Evolutionary conservation across 2,113 vertebrate genomes (phyloP).

Genomic region (Daboia siamensis): DNA sequence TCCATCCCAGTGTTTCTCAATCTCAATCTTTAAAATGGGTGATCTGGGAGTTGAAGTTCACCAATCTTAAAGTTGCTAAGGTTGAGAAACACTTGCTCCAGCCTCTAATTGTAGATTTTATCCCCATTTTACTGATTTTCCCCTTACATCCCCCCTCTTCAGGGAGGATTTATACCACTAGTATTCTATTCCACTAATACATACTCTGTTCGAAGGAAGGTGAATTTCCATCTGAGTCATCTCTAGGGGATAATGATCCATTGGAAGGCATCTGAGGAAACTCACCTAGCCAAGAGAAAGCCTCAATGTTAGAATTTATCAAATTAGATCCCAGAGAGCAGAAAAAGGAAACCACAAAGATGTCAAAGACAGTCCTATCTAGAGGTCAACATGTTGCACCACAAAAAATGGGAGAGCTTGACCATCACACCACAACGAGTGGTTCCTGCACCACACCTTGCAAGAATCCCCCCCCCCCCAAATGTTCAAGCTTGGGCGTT

Average conservation of each 20-base stretch:
- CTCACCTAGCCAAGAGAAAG: conserved; percentile 70
- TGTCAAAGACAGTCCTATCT: neutral
- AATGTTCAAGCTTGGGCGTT: neutral
- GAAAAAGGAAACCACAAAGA: too few relatives aligned
- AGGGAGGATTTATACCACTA: neutral
- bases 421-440: neutral
- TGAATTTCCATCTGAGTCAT: conserved; percentile 72
- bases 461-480: neutral
- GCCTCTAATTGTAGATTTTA: neutral
- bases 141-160: rapidly evolving
- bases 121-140: neutral
- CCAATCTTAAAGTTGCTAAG: neutral
- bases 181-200: neutral
- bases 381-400: neutral
- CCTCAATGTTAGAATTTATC: too few relatives aligned
- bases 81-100: neutral
- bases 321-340: neutral
- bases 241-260: conserved; percentile 79
- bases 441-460: neutral
- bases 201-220: conserved; percentile 80
- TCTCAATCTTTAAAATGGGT: neutral
- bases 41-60: neutral
- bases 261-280: conserved; percentile 75
- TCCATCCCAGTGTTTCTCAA: neutral
- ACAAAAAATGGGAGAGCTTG: neutral